Percentiles rank a stretch among this genome's conserved stretches.
Evolutionary conservation across 2,797 vertebrate species (phyloP).

Genomic region (Coluber constrictor): DNA sequence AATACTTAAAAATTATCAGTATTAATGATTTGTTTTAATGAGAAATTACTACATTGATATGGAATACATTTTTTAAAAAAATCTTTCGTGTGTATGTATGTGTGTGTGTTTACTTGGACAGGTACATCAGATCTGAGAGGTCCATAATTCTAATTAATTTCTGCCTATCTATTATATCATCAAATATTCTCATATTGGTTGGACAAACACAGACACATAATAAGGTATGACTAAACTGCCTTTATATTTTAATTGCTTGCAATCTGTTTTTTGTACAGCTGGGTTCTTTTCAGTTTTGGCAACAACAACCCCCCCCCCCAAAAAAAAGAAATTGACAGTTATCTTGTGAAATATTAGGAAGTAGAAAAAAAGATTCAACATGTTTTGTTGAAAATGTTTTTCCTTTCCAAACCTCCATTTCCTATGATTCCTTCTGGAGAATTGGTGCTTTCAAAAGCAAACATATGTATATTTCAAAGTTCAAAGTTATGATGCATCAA

Average conservation of each 20-base stretch:
- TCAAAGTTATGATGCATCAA: conserved; percentile 63
- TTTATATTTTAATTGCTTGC: conserved; percentile 34
- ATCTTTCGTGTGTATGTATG: not conserved
- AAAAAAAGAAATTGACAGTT: not conserved
- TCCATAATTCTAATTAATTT: conserved; percentile 99
- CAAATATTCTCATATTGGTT: conserved; percentile 96
- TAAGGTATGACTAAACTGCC: conserved; percentile 78
- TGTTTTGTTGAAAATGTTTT: conserved; percentile 33
- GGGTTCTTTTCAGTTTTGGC: conserved; percentile 6
- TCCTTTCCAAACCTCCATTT: conserved; percentile 44
- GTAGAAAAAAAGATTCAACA: conserved; percentile 36
- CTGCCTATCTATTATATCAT: conserved; percentile 98
- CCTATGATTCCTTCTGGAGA: conserved; percentile 54
- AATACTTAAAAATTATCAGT: conserved; percentile 2
- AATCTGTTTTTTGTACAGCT: conserved; percentile 35
- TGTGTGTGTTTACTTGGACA: conserved; percentile 65
- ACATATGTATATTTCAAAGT: conserved; percentile 63
- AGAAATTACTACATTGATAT: conserved; percentile 9
- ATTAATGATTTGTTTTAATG: conserved; percentile 14
- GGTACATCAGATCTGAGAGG: conserved; percentile 96
- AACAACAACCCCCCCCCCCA: not conserved
- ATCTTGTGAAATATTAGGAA: conserved; percentile 44
- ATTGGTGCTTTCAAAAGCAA: conserved; percentile 47
- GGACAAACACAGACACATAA: conserved; percentile 99
- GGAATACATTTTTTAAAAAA: conserved; percentile 21